Evolutionary conservation across 2,113 vertebrate species (phyloP).

Genomic region (Erpornis zantholeuca): DNA sequence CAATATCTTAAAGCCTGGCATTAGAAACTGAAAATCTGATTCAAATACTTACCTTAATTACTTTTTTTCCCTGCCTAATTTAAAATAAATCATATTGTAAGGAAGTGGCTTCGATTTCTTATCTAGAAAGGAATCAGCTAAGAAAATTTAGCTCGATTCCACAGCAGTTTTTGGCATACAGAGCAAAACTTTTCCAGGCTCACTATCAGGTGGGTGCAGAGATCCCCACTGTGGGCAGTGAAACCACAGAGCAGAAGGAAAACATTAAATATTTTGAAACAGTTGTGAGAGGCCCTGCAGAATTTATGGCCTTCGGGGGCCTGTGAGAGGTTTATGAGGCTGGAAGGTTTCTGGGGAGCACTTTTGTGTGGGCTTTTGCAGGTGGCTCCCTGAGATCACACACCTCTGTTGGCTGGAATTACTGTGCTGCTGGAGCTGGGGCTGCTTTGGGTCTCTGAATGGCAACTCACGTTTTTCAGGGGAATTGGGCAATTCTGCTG

Average conservation of each 20-base stretch:
- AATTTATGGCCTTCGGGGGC: conserved; percentile 12
- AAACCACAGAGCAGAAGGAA: conserved; percentile 44
- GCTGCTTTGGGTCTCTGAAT: not conserved
- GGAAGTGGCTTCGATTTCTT: not conserved
- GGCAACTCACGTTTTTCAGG: fast-evolving
- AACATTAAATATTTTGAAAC: conserved; percentile 26
- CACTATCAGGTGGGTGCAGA: not conserved
- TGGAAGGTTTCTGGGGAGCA: conserved; percentile 37
- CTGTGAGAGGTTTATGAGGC: conserved; percentile 11
- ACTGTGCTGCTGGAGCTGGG: not conserved
- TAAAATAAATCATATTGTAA: not conserved
- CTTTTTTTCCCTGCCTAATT: not conserved
- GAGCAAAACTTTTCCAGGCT: not conserved
- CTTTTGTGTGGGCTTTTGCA: conserved; percentile 44
- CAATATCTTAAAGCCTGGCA: not conserved
- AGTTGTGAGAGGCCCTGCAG: not conserved
- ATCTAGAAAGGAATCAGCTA: not conserved
- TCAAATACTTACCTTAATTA: not conserved
- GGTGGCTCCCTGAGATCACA: not conserved
- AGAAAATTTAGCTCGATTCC: not conserved
- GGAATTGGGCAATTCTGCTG: not conserved
- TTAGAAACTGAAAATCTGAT: not conserved
- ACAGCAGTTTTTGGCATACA: not conserved
- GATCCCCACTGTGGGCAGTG: not conserved
- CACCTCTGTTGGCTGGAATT: not conserved